Conservation (phyloP, 2,888 invertebrate species). For the Lissocephala sabroskyi region DNA sequence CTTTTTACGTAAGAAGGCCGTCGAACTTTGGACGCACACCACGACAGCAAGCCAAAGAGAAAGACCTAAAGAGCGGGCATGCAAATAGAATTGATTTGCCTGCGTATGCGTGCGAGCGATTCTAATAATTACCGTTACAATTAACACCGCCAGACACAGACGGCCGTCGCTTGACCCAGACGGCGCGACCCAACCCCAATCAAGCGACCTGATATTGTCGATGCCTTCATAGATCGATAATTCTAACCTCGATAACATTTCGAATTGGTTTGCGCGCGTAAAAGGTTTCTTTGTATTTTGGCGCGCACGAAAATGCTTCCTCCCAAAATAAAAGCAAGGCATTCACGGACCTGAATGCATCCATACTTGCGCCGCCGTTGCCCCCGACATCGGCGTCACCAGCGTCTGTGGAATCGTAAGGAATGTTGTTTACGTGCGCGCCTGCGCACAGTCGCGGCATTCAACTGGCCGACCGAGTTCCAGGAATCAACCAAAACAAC, state of each 20-base stretch:
- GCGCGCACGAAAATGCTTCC: slow-evolving; percentile 43
- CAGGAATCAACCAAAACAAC: slow-evolving; percentile 23
- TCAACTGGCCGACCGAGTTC: slow-evolving; percentile 52
- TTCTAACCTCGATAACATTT: no score
- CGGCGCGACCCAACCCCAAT: slow-evolving; percentile 54
- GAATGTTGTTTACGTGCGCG: slow-evolving; percentile 63
- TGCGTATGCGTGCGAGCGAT: slow-evolving; percentile 19
- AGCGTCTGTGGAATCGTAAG: slow-evolving; percentile 18
- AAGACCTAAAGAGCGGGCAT: slow-evolving; percentile 19
- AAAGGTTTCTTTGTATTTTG: slow-evolving; percentile 27
- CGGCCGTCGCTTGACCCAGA: slow-evolving; percentile 58
- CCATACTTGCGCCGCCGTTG: no score
- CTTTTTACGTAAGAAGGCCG: slow-evolving; percentile 60
- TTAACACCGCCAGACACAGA: slow-evolving; percentile 48
- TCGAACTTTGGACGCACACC: slow-evolving; percentile 50
- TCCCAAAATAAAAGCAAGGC: no score
- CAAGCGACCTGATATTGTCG: no score
- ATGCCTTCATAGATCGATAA: no score
- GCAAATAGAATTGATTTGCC: slow-evolving; percentile 35
- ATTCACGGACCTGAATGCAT: no score
- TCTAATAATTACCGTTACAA: slow-evolving; percentile 63
- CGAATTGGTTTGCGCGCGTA: no score
- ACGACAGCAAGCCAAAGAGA: not conserved
- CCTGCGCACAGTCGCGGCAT: slow-evolving; percentile 45
- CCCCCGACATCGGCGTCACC: not conserved